Evolutionary conservation across 2,888 invertebrate species (phyloP), one percentile per base, ranked within the genome.

Genomic region (Campopleginae sp.): DNA sequence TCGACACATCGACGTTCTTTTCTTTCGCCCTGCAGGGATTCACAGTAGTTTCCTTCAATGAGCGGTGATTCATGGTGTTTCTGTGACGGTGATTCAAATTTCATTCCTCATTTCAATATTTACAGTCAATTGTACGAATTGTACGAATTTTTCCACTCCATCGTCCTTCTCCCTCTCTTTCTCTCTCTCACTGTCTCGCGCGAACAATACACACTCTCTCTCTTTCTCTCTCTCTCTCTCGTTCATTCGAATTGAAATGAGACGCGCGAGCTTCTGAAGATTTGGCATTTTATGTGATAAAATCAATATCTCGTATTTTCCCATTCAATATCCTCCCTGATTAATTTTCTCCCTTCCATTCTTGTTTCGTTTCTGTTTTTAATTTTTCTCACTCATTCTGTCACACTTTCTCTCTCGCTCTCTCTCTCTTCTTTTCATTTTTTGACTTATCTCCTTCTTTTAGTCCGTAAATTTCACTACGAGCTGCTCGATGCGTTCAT

Each of bases 401-500:
- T 38, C 44, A 44, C 58, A 17, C 71, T 8, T 6, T 74, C 19
- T 58, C 89, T 75, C 27, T 74, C 79, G 51, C 87, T 87, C 89
- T 94, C 94, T 93, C 94, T 95, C 95, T 96, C 48, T 38, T 95
- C 95, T 96, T 31, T 38, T 79, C 42, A 19, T 70, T 27, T 74
- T 48, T 77, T 74, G 23, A 23, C 61, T 84, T 84, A 58, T 85
- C 87, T 89, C 88, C 85, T 88, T 88, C 89, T 87, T 93, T 87
- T 93, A 79, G 71, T 46, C 61, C 79, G 51, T 71, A 68, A 58
- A 75, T 94, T 94, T 94, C 95, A 95, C 95, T 96, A 96, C 94
- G 96, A 96, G 91, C 96, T 96, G 93, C 96, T 96, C 86, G 96
- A 96, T 85, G 96, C 96, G 93, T 96, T 96, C 94, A 96, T 95